Percentiles rank a stretch among this genome's conserved stretches.
These are phyloP conservation scores for Acanthacorydalis orientalis DNA, from an alignment of 2,888 invertebrate species.

Conservation along the genomic window DNA sequence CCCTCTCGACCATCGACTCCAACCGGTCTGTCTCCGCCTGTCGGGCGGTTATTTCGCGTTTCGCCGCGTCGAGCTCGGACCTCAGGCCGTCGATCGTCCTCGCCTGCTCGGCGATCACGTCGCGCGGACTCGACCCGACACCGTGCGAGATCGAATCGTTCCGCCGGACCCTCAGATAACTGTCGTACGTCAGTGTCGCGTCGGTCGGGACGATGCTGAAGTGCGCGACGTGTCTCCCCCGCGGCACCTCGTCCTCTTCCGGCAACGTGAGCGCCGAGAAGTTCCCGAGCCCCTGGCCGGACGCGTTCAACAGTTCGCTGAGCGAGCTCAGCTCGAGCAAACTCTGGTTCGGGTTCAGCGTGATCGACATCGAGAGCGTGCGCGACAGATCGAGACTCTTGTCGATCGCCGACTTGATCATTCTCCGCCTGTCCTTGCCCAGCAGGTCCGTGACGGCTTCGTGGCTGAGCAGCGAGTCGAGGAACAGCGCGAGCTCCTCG, in stretches of 20 bases:
- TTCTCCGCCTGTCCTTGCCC: slow-evolving; percentile 30
- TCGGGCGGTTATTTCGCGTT: slow-evolving; percentile 16
- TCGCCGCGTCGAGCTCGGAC: slow-evolving; percentile 23
- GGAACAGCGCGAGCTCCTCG: slow-evolving; percentile 46
- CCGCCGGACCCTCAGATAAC: slow-evolving; percentile 16
- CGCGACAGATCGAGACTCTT: slow-evolving; percentile 34
- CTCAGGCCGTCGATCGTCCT: slow-evolving; percentile 19
- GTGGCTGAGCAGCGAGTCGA: slow-evolving; percentile 44
- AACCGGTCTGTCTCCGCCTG: too few species aligned
- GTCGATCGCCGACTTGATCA: slow-evolving; percentile 34
- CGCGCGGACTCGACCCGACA: slow-evolving; percentile 6
- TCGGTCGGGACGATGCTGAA: slow-evolving; percentile 19
- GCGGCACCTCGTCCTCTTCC: slow-evolving; percentile 22
- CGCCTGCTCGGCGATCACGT: slow-evolving; percentile 10
- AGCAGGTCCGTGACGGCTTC: slow-evolving; percentile 37
- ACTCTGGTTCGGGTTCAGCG: slow-evolving; percentile 29
- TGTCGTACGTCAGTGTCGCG: slow-evolving; percentile 20
- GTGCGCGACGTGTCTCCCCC: slow-evolving; percentile 15
- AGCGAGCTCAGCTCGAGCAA: slow-evolving; percentile 30
- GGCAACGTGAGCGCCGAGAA: slow-evolving; percentile 16
- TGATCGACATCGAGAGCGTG: slow-evolving; percentile 26
- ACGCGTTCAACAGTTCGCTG: slow-evolving; percentile 25
- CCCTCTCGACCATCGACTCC: too few species aligned
- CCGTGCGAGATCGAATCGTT: slow-evolving; percentile 8
- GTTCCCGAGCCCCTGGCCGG: slow-evolving; percentile 7